Percentiles rank a stretch among this genome's conserved stretches.
phyloP scores from a whole-genome alignment of 2,797 vertebrate genomes.

The Setipinna tenuifilis region DNA sequence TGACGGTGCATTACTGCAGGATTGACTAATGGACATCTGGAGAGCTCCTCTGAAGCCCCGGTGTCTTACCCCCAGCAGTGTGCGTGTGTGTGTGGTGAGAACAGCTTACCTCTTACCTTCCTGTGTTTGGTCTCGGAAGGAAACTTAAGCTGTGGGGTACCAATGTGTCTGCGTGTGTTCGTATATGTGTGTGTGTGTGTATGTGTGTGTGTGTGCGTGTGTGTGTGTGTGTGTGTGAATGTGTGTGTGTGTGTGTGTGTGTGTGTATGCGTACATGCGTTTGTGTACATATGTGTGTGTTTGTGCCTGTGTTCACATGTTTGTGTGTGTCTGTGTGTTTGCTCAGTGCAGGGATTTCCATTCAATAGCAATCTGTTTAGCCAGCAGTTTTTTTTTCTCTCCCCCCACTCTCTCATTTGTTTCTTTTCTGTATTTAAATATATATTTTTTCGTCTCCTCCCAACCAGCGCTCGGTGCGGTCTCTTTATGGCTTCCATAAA shows the following conservation, averaged over 20 bases:
- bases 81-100: background rate
- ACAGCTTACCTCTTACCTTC: background rate
- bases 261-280: too few species aligned
- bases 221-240: background rate
- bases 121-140: slow-evolving; percentile 25
- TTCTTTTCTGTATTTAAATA: too few species aligned
- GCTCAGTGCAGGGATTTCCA: slow-evolving; percentile 56
- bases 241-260: background rate
- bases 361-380: slow-evolving; percentile 79
- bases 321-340: background rate
- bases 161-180: background rate
- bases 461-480: slow-evolving; percentile 66
- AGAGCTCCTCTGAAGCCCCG: background rate
- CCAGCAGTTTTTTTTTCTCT: slow-evolving; percentile 87
- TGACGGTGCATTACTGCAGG: background rate
- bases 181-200: background rate
- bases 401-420: slow-evolving; percentile 71
- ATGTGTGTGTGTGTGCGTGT: background rate
- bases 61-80: slow-evolving; percentile 40
- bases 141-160: background rate
- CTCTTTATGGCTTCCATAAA: slow-evolving; percentile 90
- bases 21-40: slow-evolving; percentile 39
- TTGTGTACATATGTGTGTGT: too few species aligned
- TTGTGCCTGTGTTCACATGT: too few species aligned
- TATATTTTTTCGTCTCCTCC: too few species aligned